Conservation (phyloP, 2,888 invertebrate species). For the Cremastinae sp. region DNA sequence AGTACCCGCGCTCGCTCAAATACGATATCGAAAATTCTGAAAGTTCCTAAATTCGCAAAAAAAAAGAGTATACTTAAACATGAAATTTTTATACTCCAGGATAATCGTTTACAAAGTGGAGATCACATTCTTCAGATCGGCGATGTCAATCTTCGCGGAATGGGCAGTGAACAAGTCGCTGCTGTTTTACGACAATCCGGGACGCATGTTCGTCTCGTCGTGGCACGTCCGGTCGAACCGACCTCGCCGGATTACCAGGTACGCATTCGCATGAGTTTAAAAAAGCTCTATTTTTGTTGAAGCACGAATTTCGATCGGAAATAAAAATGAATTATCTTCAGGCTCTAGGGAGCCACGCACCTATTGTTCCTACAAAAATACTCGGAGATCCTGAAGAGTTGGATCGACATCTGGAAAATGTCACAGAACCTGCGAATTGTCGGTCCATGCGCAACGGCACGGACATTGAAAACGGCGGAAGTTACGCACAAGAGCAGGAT, state of each 20-base stretch:
- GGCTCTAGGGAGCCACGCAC: slow-evolving; percentile 88
- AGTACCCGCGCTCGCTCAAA: slow-evolving; percentile 74
- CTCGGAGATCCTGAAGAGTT: slow-evolving; percentile 93
- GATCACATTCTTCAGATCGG: slow-evolving; percentile 98
- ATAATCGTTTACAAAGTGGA: slow-evolving; percentile 96
- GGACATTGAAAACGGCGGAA: slow-evolving; percentile 79
- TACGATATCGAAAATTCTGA: neutral
- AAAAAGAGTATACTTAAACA: neutral
- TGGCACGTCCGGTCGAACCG: slow-evolving; percentile 94
- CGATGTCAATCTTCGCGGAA: slow-evolving; percentile 96
- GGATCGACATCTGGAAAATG: slow-evolving; percentile 92
- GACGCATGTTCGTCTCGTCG: slow-evolving; percentile 95
- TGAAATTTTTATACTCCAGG: slow-evolving; percentile 82
- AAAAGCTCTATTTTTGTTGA: too few relatives aligned
- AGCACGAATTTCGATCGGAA: too few relatives aligned
- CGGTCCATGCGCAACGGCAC: slow-evolving; percentile 60
- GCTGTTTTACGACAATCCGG: slow-evolving; percentile 97
- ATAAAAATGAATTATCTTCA: too few relatives aligned
- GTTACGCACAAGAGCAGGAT: slow-evolving; percentile 81
- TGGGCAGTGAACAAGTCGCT: slow-evolving; percentile 98
- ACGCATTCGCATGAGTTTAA: slow-evolving; percentile 50
- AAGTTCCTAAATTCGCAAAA: neutral
- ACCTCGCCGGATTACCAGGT: slow-evolving; percentile 88
- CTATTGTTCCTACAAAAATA: slow-evolving; percentile 94
- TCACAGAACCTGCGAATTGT: slow-evolving; percentile 83